Base-by-base conservation (phyloP, 2,113 vertebrate genomes). In the Rhombomys opimus region DNA sequence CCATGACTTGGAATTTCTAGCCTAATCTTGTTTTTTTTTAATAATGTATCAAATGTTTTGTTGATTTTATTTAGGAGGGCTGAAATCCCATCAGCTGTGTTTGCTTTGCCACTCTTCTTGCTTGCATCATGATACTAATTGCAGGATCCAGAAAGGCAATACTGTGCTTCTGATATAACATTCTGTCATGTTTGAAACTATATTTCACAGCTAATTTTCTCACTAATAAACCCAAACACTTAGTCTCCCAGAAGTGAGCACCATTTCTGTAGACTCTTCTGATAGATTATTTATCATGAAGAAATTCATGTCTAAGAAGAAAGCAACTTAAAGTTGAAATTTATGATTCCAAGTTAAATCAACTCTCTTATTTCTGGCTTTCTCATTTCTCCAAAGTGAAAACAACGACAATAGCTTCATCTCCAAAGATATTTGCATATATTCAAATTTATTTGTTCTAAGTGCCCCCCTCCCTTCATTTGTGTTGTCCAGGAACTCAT, bases 381-480 rank as follows among this genome's bases (percentile, higher is more conserved):
- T 98, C 93, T 80, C 89, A 87, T 86, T 41, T 94, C 95, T 97
- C 97, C 96, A 97, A 97, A 97, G 38, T 98, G 91, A 93, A 98
- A 98, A 95, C 87, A 97, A 96, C 94, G 0, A 2, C 88, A 97
- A 82, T 78, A 96, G 90, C 97, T 98, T 98, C 97, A 98, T 98
- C 97, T 97, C 17, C 78, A 96, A 97, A 89, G 98, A 96, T 95
- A 98, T 98, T 90, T 92, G 90, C 97, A 91, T 65, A n/a, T 94
- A 93, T 97, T 95, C 94, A 91, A 95, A 96, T 91, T 15, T 17
- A 93, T 98, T 98, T 93, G 72, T 95, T 41, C 13, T 80, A 97
- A 98, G 90, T 63, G 93, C 97, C 96, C 73, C 9, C 13, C 14
- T 75, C 46, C 72, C 10, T 14, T 73, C 20, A 65, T 91, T 75